Base-by-base conservation (phyloP, 2,113 vertebrate genomes). In the Phycodurus eques region DNA sequence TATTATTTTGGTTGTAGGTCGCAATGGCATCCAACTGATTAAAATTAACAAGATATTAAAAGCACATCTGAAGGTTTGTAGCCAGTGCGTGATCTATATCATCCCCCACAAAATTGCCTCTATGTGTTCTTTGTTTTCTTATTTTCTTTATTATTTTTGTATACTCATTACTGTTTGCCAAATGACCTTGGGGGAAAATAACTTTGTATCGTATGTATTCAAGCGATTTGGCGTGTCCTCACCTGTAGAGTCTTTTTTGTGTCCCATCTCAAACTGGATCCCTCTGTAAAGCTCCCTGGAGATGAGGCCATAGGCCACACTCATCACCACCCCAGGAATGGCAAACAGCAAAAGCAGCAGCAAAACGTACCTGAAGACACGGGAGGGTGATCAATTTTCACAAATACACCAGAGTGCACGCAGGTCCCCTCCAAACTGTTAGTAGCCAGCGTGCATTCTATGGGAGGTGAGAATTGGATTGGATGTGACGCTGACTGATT, bases 271-370 rank as follows among this genome's bases (percentile, higher is more conserved):
- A 83, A 93, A 94, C 80, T 90, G 92, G 75, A 94, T 94, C 61
- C 93, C 93, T 71, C 89, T 82, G 42, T 91, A 94, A 60, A 94
- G 92, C 70, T 94, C 93, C 57, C 93, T 83, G 71, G 93, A 94
- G 83, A 94, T 94, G 20, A 94, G 89, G 33, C 93, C 93, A 2
- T 94, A 94, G 19, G 93, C 92, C 31, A 91, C 85, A 44, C 90
- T 92, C 93, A 94, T 94, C 84, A 94, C 91, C 78, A 94, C 83
- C 4, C 93, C 93, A 2, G 93, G 93, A 66, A 94, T 88, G 1
- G 92, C 90, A 47, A 94, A 94, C 44, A 94, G 89, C 53, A 90
- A 80, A 10, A 92, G 89, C 56, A 94, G 85, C 47, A 94, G 85
- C 71, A 94, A 72, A 44, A 92, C 79, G 70, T 89, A 93, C 93